phyloP scores from a whole-genome alignment of 1,140 invertebrate species.

The Tribolium madens region DNA sequence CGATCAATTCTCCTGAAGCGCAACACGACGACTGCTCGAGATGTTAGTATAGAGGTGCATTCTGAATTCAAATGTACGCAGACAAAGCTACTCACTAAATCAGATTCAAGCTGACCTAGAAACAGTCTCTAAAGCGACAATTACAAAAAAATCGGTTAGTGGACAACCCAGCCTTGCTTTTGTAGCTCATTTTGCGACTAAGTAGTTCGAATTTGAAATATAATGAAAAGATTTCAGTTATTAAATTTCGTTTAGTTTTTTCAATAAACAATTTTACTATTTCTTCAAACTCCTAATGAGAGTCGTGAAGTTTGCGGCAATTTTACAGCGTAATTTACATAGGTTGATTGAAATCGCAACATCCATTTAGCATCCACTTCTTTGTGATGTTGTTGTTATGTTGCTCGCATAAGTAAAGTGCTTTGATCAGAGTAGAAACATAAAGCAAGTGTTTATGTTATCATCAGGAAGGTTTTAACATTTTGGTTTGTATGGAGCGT shows the following conservation, averaged over 20 bases:
- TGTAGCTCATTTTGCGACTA: too few relatives aligned
- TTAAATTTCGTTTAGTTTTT: too few relatives aligned
- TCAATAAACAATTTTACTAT: too few relatives aligned
- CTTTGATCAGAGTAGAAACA: constrained; percentile 8
- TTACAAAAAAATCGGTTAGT: background rate
- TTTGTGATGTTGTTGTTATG: constrained; percentile 13
- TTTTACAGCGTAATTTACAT: background rate
- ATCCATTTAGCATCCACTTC: constrained; percentile 1
- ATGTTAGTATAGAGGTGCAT: constrained; percentile 2
- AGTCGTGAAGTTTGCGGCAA: background rate
- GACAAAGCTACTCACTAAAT: constrained; percentile 17
- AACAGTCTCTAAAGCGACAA: background rate
- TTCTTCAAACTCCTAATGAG: background rate
- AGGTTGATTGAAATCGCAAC: background rate
- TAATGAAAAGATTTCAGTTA: too few relatives aligned
- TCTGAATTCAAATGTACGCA: constrained; percentile 38
- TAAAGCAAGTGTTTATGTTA: constrained; percentile 26
- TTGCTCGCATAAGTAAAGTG: constrained; percentile 4
- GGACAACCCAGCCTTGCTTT: too few relatives aligned
- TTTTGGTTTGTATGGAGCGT: constrained; percentile 1
- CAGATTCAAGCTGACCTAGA: constrained; percentile 1
- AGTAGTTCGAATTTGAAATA: too few relatives aligned
- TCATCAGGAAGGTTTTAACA: constrained; percentile 17
- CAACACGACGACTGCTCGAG: constrained; percentile 28
- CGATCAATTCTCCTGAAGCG: constrained; percentile 43